Conservation (phyloP, 2,888 invertebrate genomes). For the Dynastes grantii region DNA sequence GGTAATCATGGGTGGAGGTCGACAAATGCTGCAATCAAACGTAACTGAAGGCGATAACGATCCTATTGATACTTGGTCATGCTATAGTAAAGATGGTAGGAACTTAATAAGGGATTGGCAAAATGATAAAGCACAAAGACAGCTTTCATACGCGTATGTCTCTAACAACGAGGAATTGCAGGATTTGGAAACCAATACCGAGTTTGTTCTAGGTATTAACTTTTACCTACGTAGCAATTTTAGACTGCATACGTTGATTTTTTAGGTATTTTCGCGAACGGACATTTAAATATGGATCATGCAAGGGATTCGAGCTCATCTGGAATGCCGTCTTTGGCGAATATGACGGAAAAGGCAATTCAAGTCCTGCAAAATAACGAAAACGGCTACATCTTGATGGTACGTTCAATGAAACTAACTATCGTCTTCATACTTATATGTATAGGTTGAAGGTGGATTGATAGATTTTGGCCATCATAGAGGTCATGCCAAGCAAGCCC, state of each 20-base stretch:
- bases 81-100: slow-evolving; percentile 81
- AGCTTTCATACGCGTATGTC: slow-evolving; percentile 75
- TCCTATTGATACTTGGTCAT: slow-evolving; percentile 70
- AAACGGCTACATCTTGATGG: slow-evolving; percentile 84
- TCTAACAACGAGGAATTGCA: slow-evolving; percentile 79
- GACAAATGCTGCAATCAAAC: slow-evolving; percentile 79
- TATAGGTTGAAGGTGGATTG: slow-evolving; percentile 86
- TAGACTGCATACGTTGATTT: neutral
- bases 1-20: slow-evolving; percentile 92
- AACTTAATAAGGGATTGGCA: slow-evolving; percentile 84
- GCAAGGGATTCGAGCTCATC: slow-evolving; percentile 76
- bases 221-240: too few relatives aligned
- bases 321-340: slow-evolving; percentile 84
- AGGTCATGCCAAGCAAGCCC: slow-evolving; percentile 82
- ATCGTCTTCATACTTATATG: slow-evolving; percentile 21
- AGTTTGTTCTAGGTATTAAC: slow-evolving; percentile 82
- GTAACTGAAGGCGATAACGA: slow-evolving; percentile 72
- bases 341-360: slow-evolving; percentile 87
- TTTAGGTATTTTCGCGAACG: slow-evolving; percentile 84
- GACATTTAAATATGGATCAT: slow-evolving; percentile 83
- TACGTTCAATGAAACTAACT: slow-evolving; percentile 63
- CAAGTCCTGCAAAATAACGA: slow-evolving; percentile 78
- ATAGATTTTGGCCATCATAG: slow-evolving; percentile 92
- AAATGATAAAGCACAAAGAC: slow-evolving; percentile 69
- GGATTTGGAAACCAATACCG: slow-evolving; percentile 74